Percentiles rank a stretch among this genome's conserved stretches.
These are phyloP conservation scores for Diorhabda carinulata DNA, from an alignment of 1,140 invertebrate genomes.

Conservation along the genomic window DNA sequence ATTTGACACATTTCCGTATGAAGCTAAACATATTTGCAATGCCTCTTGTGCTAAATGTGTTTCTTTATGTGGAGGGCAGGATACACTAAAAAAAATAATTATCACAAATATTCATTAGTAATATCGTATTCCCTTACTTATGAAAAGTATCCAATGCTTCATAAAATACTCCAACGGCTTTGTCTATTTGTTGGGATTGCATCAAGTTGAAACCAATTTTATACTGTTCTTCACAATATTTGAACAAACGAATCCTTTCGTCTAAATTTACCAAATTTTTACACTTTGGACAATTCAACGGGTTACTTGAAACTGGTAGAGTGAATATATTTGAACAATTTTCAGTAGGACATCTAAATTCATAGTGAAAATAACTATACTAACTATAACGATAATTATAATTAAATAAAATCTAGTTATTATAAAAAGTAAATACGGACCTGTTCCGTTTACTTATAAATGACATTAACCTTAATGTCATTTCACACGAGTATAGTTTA, in stretches of 20 bases:
- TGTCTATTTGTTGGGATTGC: slow-evolving; percentile 49
- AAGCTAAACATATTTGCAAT: slow-evolving; percentile 52
- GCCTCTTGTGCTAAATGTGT: slow-evolving; percentile 61
- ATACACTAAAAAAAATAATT: slow-evolving; percentile 44
- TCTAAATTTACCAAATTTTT: slow-evolving; percentile 54
- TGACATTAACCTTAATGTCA: too few species aligned
- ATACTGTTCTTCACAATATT: slow-evolving; percentile 54
- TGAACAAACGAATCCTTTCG: slow-evolving; percentile 48
- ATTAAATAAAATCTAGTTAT: too few species aligned
- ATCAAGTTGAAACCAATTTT: slow-evolving; percentile 48
- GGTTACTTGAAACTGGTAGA: slow-evolving; percentile 45
- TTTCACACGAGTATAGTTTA: too few species aligned
- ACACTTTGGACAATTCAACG: slow-evolving; percentile 53
- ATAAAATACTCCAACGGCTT: slow-evolving; percentile 52
- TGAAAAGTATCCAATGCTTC: slow-evolving; percentile 48
- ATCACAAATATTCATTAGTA: background rate
- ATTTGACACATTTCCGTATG: slow-evolving; percentile 31
- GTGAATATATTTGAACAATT: slow-evolving; percentile 54
- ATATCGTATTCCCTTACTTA: slow-evolving; percentile 23
- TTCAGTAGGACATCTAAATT: slow-evolving; percentile 54
- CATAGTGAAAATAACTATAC: too few species aligned
- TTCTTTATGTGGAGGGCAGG: slow-evolving; percentile 55
- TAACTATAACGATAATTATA: too few species aligned
- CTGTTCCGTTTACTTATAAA: too few species aligned
- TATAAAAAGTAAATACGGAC: too few species aligned